A percentile compares a stretch with the other conserved stretches of the same genome.
Evolutionary conservation across 2,113 vertebrate species (phyloP).

Genomic region (Campylomormyrus tamandua): DNA sequence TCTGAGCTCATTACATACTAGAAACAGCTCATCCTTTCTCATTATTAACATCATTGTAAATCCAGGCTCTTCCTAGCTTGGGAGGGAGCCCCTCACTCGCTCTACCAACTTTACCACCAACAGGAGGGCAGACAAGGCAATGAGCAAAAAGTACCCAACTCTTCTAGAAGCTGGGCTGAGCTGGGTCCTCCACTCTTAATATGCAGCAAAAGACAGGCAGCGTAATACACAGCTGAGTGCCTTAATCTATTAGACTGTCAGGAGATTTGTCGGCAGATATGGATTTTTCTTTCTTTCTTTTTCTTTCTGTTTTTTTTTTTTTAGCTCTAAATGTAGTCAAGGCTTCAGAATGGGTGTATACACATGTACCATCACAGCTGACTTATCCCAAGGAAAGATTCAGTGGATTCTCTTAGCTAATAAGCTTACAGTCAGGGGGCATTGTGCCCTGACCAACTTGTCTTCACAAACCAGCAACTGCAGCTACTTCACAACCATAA

Average conservation of each 20-base stretch:
- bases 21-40: not conserved
- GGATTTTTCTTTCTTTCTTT: not conserved
- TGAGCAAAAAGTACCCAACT: not conserved
- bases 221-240: not conserved
- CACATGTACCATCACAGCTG: constrained; percentile 12
- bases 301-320: not conserved
- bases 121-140: not conserved
- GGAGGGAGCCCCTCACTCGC: not conserved
- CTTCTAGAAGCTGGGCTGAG: not conserved
- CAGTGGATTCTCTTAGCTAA: constrained; percentile 38
- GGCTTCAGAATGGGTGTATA: constrained; percentile 15
- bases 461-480: constrained; percentile 48
- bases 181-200: not conserved
- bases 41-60: not conserved
- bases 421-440: constrained; percentile 40
- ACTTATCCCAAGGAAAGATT: constrained; percentile 18
- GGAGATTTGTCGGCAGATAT: constrained; percentile 23
- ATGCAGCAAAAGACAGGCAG: constrained; percentile 9
- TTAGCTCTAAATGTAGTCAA: constrained; percentile 15
- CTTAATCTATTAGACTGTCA: constrained; percentile 22
- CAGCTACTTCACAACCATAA: constrained; percentile 56
- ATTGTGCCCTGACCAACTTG: constrained; percentile 51
- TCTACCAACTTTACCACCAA: not conserved
- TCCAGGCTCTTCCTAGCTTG: not conserved
- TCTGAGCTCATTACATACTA: not conserved